Base-by-base conservation (phyloP, 2,113 vertebrate species). In the Pyrgilauda ruficollis region DNA sequence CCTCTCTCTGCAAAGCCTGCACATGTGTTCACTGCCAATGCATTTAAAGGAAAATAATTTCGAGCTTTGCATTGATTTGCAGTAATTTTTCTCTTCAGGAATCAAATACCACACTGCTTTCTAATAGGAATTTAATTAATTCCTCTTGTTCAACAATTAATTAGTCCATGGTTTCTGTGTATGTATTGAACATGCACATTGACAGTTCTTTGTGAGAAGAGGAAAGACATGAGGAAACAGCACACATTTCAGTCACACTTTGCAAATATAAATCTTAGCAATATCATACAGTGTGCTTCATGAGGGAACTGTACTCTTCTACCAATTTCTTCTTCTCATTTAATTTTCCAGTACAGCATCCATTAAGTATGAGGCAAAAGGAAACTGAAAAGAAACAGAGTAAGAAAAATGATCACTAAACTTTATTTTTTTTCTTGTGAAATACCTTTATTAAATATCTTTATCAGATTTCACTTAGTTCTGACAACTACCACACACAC, bases 261-360 rank as follows among this genome's bases (percentile, higher is more conserved):
- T 20, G 41, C 50, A 84, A 96, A 95, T 31, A 77, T 9, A 72
- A 17, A 84, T 75, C 56, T 56, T 64, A 67, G 43, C 49, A 94
- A 49, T 66, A 73, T 96, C 92, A 98, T 95, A 96, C 97, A 97
- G 94, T 94, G 93, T 97, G 96, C 97, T 98, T 98, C 97, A 97
- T 75, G 76, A 99, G 97, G 97, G 94, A 97, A 94, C 97, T 98
- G 96, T 98, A 99, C 92, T 98, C 98, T 98, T 99, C 99, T 97
- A 98, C 92, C 90, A 99, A 98, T 97, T 98, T 98, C 97, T 98
- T 98, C 97, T 98, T 98, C 97, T 99, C 99, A 98, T 98, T 98
- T 98, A 99, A 98, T 98, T 99, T 97, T 98, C 97, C 91, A 98
- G 95, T 94, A 99, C 39, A 81, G 98, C 98, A 97, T 99, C 98